Percentiles rank a stretch among this genome's conserved stretches.
Conservation (phyloP, 1,140 invertebrate species). For the Oedothorax gibbosus region DNA sequence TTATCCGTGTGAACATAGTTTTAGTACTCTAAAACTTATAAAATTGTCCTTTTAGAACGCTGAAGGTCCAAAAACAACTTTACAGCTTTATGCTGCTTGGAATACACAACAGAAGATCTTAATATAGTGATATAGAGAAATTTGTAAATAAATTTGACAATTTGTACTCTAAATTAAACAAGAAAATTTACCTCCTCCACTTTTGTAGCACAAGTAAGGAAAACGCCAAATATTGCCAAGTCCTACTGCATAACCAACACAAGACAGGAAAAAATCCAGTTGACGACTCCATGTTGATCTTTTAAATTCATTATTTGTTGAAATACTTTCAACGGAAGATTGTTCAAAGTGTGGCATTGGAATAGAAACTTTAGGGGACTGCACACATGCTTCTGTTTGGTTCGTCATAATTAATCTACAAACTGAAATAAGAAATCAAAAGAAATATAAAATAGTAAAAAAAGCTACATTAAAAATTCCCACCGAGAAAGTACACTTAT, state of each 20-base stretch:
- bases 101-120: not conserved
- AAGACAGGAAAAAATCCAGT: slow-evolving; percentile 86
- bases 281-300: slow-evolving; percentile 83
- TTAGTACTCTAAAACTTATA: too few species aligned
- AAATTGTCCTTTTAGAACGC: too few species aligned
- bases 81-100: not conserved
- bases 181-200: slow-evolving; percentile 75
- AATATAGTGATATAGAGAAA: not conserved
- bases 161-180: not conserved
- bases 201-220: slow-evolving; percentile 81
- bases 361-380: too few species aligned
- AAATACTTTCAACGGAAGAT: not conserved
- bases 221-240: slow-evolving; percentile 82
- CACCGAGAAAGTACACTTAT: too few species aligned
- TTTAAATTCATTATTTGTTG: slow-evolving; percentile 5
- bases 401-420: too few species aligned
- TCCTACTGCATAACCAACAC: slow-evolving; percentile 82
- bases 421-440: too few species aligned
- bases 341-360: not conserved
- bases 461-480: too few species aligned
- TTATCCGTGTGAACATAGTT: too few species aligned
- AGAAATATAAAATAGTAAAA: too few species aligned
- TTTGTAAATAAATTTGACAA: slow-evolving; percentile 3
- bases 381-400: too few species aligned
- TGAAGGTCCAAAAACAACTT: too few species aligned